Base-by-base conservation (phyloP, 2,113 vertebrate genomes). In the Notechis scutatus region DNA sequence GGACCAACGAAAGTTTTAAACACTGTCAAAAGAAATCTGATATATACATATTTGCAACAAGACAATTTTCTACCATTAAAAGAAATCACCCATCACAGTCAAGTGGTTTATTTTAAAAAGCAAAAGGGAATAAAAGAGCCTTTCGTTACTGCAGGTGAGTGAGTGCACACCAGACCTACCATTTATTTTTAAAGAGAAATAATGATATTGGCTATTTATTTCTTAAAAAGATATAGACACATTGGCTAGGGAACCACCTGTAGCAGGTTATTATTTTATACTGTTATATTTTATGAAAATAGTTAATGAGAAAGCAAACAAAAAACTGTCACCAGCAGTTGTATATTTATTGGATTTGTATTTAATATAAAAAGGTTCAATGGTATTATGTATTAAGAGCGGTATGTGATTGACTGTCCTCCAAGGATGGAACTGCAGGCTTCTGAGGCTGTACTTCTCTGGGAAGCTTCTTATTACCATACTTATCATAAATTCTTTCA, bases 401-500 rank as follows among this genome's bases (percentile, higher is more conserved):
- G 0, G 23, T n/a, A 1, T 64, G 61, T 93, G 90, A 34, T 5
- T 42, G 18, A 1, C 86, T 69, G 8, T 47, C 3, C 5, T 0
- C 11, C 6, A 92, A 92, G 55, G 7, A 12, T 39, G n/a, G 9
- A 1, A 85, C 52, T 42, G 0, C 88, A 90, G 29, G 34, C 9
- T 14, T 85, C 39, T 91, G 5, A 39, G 91, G 55, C 18, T 90
- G 26, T 85, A 93, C 52, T 54, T 0, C 10, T 20, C 21, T 74
- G 10, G 2, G 0, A 1, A 0, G 12, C 90, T 88, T 18, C 92
- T 88, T 18, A 11, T 56, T 61, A 93, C 56, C 20, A 0, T 81
- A 64, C 85, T 95, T 85, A 98, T 23, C 15, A 91, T 98, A 98
- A 96, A 98, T 98, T 86, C 98, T 98, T 90, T 96, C 97, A 20